Percentiles rank a stretch among this genome's conserved stretches.
These are phyloP conservation scores for Cryptoprocta ferox DNA, from an alignment of 2,797 vertebrate genomes.

Conservation along the genomic window DNA sequence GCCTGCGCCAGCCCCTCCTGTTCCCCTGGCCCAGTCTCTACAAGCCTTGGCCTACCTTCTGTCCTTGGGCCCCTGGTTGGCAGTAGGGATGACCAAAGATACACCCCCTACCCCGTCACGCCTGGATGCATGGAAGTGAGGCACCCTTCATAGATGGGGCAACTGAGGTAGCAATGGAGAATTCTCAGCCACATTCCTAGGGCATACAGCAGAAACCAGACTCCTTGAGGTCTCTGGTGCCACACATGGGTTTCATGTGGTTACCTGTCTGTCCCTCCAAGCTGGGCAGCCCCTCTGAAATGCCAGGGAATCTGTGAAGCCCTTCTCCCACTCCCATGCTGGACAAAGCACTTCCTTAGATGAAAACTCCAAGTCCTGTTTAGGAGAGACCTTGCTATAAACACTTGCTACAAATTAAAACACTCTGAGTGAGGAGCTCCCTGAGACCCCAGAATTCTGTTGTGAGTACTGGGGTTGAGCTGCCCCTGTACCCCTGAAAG, in stretches of 20 bases:
- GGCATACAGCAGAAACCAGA: neutral
- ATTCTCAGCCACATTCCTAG: neutral
- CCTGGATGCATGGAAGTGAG: neutral
- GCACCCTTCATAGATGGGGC: neutral
- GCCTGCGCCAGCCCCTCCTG: neutral
- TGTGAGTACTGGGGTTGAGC: neutral
- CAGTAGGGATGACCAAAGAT: neutral
- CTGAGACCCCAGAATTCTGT: neutral
- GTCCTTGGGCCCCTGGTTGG: neutral
- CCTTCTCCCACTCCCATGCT: neutral
- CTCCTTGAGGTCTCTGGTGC: neutral
- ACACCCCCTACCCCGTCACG: neutral
- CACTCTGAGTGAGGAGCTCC: neutral
- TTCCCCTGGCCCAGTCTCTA: neutral
- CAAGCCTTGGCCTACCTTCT: neutral
- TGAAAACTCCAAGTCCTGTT: conserved; percentile 81
- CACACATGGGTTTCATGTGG: neutral
- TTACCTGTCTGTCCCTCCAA: neutral
- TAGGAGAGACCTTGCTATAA: conserved; percentile 63
- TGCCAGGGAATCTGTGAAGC: neutral
- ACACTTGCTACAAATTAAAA: conserved; percentile 67
- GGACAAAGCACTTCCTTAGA: conserved; percentile 79
- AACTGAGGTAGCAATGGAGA: neutral
- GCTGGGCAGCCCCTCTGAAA: neutral
- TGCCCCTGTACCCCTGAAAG: neutral